These are phyloP conservation scores for Eulemur macaco DNA, from an alignment of 2,113 vertebrate genomes.

Conservation along the genomic window DNA sequence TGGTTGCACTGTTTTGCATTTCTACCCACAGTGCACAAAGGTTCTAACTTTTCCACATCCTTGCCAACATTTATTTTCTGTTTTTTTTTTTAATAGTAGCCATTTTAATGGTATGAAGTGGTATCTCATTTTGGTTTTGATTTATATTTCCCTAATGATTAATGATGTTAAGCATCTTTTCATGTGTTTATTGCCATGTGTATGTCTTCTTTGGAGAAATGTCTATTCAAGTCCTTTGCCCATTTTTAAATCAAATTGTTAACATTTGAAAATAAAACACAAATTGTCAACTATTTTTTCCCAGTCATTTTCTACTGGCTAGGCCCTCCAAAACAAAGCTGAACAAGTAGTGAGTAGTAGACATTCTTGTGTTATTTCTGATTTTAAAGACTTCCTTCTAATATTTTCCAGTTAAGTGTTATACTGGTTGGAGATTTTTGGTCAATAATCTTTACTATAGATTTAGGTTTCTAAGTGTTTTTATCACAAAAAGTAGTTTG, in stretches of 20 bases:
- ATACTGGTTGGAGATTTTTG: background rate
- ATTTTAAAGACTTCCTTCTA: slow-evolving; percentile 8
- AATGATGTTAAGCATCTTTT: background rate
- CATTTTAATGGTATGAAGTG: background rate
- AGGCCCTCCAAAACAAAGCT: background rate
- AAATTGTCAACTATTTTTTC: background rate
- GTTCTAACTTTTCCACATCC: background rate
- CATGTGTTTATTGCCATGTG: background rate
- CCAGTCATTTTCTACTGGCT: background rate
- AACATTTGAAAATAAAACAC: background rate
- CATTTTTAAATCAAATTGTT: background rate
- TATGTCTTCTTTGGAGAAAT: background rate
- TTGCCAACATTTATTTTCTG: background rate
- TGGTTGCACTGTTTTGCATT: background rate
- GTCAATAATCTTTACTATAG: background rate
- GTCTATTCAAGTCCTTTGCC: background rate
- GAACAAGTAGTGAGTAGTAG: background rate
- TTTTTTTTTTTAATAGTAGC: background rate
- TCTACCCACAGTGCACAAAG: background rate
- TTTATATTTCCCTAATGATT: background rate
- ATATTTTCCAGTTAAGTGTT: background rate
- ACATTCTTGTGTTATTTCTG: background rate
- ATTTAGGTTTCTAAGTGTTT: background rate
- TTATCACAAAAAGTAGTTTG: background rate
- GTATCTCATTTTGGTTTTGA: background rate